Percentiles rank a stretch among this genome's conserved stretches.
Conservation (phyloP, 2,888 invertebrate genomes). For the Dasypogon diadema region DNA sequence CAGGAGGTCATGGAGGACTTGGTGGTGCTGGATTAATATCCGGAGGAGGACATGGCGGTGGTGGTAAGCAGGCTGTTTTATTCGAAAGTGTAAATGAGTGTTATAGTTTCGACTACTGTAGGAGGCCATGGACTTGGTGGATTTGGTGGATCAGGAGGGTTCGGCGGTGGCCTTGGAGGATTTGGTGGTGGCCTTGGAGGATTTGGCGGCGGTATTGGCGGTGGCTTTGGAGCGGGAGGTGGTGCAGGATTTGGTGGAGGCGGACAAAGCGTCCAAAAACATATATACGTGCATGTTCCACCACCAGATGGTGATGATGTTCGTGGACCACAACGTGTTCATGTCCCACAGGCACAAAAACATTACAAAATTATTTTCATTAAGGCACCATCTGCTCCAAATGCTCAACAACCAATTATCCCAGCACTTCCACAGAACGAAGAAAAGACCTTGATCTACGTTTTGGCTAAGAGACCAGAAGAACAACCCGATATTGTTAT, state of each 20-base stretch:
- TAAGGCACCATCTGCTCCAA: constrained; percentile 86
- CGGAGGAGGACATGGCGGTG: neutral
- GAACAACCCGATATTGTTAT: constrained; percentile 82
- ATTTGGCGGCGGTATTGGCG: constrained; percentile 55
- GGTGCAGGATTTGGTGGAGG: constrained; percentile 52
- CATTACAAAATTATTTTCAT: constrained; percentile 94
- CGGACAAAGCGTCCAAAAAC: constrained; percentile 64
- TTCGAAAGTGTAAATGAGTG: too few relatives aligned
- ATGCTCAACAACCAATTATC: constrained; percentile 82
- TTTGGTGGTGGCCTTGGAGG: neutral
- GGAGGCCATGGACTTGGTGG: constrained; percentile 56
- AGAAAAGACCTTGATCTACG: constrained; percentile 89
- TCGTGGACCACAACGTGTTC: constrained; percentile 61
- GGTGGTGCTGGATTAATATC: constrained; percentile 12
- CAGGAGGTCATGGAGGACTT: constrained; percentile 37
- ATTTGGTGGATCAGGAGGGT: neutral
- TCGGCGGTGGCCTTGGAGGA: constrained; percentile 54
- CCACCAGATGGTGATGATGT: constrained; percentile 66
- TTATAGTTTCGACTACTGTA: too few relatives aligned
- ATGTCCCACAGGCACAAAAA: constrained; percentile 76
- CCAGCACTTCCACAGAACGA: constrained; percentile 83
- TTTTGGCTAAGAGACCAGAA: constrained; percentile 87
- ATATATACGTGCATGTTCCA: constrained; percentile 67
- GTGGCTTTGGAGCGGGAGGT: constrained; percentile 35
- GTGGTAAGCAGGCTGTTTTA: too few relatives aligned